Conservation (phyloP, 2,888 invertebrate genomes). For the Brachyptera risi region DNA sequence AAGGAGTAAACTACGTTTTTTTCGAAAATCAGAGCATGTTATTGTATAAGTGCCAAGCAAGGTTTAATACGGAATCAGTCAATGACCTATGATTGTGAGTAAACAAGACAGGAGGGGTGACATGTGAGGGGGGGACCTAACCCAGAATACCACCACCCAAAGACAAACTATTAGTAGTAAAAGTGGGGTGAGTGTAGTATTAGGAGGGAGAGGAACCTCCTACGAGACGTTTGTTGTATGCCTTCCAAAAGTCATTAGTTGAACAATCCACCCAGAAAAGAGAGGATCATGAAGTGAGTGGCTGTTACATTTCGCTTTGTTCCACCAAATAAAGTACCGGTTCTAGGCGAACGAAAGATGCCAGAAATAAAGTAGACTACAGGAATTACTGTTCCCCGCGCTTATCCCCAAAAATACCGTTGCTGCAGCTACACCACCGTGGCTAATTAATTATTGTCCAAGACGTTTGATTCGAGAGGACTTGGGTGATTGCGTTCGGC, state of each 20-base stretch:
- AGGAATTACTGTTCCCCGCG: neutral
- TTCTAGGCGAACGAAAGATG: neutral
- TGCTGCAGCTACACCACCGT: neutral
- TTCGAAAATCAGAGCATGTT: conserved; percentile 14
- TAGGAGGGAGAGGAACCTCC: conserved; percentile 9
- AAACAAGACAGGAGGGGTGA: conserved; percentile 4
- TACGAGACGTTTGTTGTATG: neutral
- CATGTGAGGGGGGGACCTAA: neutral
- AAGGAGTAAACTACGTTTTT: conserved; percentile 16
- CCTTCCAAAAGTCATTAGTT: conserved; percentile 4
- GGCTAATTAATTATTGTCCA: conserved; percentile 4
- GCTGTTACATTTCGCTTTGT: neutral
- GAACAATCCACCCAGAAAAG: neutral
- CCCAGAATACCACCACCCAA: conserved; percentile 11
- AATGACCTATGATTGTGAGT: conserved; percentile 11
- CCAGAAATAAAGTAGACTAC: conserved; percentile 6
- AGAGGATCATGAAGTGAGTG: conserved; percentile 1
- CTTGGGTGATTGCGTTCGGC: too few relatives aligned
- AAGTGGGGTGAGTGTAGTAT: neutral
- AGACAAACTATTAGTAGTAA: neutral
- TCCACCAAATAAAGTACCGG: neutral
- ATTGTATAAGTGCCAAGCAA: conserved; percentile 21
- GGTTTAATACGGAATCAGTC: conserved; percentile 14
- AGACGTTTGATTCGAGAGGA: neutral
- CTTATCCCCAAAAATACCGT: conserved; percentile 6